Evolutionary conservation across 2,888 invertebrate genomes (phyloP), one percentile per base, ranked within the genome.

Genomic region (Phortica okadai): DNA sequence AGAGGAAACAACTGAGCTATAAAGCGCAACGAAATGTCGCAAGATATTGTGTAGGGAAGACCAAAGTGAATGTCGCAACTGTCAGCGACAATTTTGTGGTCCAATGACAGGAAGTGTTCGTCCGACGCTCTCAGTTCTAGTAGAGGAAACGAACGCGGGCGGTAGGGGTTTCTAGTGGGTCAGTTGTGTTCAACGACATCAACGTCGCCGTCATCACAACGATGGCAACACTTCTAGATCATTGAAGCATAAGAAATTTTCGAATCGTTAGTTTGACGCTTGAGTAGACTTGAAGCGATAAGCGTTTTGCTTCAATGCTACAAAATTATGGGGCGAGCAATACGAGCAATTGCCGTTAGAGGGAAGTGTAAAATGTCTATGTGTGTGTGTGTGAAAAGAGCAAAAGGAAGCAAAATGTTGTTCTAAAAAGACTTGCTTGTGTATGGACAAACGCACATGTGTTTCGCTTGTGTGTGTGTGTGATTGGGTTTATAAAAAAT

Each of bases 251-350:
- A 83, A 87, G 85, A 87, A 85, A 87, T 85, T 85, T 84, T 85
- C 87, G 85, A 85, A 85, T 85, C 87, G 87, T 83, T 87, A 78
- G 82, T 83, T 85, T 85, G 85, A 85, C 85, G 85, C 85, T 85
- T 85, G 85, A 85, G 86, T 85, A 87, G 85, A 87, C 87, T 85
- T 87, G 83, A 85, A 85, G 85, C 85, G 87, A 85, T 85, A 85
- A 87, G 85, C 87, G 84, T 79, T 87, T 85, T 82, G 62, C 25
- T 25, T 25, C 21, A 62, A 11, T 25, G 62, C 62, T 11, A 6
- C 62, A 62, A 21, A 10, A 62, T 25, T n/a, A 59, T 11, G 50
- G 16, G 25, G 62, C 25, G 25, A 6, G 25, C 8, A 62, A 62
- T 62, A 62, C 4, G 21, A 62, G 16, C 25, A 21, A 6, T 21